Evolutionary conservation across 2,888 invertebrate genomes (phyloP).

Genomic region (Trichogramma dendrolimi): DNA sequence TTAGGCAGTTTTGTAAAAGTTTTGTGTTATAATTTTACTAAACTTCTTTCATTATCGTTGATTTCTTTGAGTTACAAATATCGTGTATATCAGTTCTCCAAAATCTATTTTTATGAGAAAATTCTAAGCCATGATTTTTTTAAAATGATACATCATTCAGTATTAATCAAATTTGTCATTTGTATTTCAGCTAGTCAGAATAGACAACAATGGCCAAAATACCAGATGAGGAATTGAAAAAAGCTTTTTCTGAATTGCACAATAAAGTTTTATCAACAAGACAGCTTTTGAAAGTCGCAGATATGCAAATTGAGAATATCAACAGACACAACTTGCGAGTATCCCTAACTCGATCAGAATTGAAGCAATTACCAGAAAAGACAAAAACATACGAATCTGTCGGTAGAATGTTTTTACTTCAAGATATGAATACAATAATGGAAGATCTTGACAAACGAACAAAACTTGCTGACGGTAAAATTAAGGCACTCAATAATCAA

Average conservation of each 20-base stretch:
- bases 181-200: slow-evolving; percentile 4
- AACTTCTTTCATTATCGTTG: too few relatives aligned
- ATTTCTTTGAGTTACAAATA: too few relatives aligned
- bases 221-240: slow-evolving; percentile 60
- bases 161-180: neutral
- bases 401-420: slow-evolving; percentile 78
- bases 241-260: slow-evolving; percentile 79
- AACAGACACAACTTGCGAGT: slow-evolving; percentile 67
- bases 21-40: too few relatives aligned
- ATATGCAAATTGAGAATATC: slow-evolving; percentile 70
- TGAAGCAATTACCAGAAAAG: slow-evolving; percentile 59
- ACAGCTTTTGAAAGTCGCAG: slow-evolving; percentile 74
- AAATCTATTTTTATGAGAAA: too few relatives aligned
- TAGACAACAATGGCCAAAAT: slow-evolving; percentile 50
- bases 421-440: slow-evolving; percentile 64
- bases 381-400: slow-evolving; percentile 76
- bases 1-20: too few relatives aligned
- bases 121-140: too few relatives aligned
- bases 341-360: slow-evolving; percentile 64
- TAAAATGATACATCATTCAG: neutral
- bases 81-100: too few relatives aligned
- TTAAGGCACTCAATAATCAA: slow-evolving; percentile 68
- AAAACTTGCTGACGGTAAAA: slow-evolving; percentile 60
- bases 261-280: slow-evolving; percentile 75
- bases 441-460: slow-evolving; percentile 61